Conservation (phyloP, 2,888 invertebrate species). For the Heliothis peltigera region DNA sequence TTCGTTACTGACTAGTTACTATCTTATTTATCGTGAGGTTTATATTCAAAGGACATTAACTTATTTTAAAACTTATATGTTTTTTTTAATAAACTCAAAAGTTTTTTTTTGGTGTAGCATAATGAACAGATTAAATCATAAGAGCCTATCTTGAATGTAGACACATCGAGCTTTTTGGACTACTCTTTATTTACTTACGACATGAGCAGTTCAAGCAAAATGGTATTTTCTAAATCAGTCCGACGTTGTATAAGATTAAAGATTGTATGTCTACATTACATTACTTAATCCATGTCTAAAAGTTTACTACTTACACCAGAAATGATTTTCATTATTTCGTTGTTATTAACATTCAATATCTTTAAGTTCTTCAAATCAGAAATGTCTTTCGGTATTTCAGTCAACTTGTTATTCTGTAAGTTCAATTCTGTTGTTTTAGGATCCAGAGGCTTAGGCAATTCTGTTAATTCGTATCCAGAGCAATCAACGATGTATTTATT, state of each 20-base stretch:
- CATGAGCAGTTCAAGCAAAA: slow-evolving; percentile 17
- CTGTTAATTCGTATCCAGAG: slow-evolving; percentile 83
- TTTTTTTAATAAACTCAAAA: no score
- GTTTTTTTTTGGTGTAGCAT: background rate
- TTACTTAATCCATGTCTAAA: background rate
- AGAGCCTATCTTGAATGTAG: background rate
- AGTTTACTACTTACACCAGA: slow-evolving; percentile 78
- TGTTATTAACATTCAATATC: slow-evolving; percentile 79
- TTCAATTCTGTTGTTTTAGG: slow-evolving; percentile 78
- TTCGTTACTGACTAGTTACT: background rate
- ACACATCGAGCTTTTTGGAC: slow-evolving; percentile 6
- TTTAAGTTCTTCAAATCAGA: slow-evolving; percentile 78
- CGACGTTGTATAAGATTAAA: background rate
- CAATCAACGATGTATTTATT: slow-evolving; percentile 83
- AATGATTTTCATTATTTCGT: slow-evolving; percentile 79
- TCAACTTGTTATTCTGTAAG: slow-evolving; percentile 83
- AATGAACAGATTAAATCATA: background rate
- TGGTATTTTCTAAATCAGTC: background rate
- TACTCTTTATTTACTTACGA: slow-evolving; percentile 24
- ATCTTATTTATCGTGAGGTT: background rate
- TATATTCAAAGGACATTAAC: background rate
- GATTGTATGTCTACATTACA: background rate
- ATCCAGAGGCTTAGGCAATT: slow-evolving; percentile 84
- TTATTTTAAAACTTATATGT: no score
- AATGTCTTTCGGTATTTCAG: slow-evolving; percentile 80